Evolutionary conservation across 2,113 vertebrate genomes (phyloP), one percentile per base, ranked within the genome.

Genomic region (Rhynchomys soricoides): DNA sequence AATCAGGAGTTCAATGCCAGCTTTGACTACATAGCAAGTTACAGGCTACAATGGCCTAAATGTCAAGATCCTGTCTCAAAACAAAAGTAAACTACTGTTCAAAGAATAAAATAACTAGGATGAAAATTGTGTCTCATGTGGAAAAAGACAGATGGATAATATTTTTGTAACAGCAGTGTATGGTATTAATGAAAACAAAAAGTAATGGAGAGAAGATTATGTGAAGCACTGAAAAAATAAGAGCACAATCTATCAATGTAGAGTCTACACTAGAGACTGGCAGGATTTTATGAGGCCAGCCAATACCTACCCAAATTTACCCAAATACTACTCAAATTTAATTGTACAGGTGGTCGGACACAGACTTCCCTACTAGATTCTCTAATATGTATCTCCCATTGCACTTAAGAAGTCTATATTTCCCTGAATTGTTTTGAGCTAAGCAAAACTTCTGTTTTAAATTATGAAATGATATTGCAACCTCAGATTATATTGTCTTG

Each of bases 401-500:
- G 17, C 29, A 86, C 17, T 89, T 93, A 37, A 86, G 34, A 92
- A 95, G 93, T 94, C 83, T 74, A 81, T 43, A 89, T 86, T 88
- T 91, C 24, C n/a, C 48, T 73, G 57, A 94, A 29, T 82, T 96
- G 16, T 92, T 89, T 86, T 83, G 59, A 94, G 92, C 66, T 87
- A 86, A 95, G 29, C 29, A 85, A 79, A 90, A 88, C 15, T 90
- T 88, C 24, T 87, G 68, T 91, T 97, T 88, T 93, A 96, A 94
- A 40, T 91, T 92, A 48, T 57, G 52, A 97, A 43, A 2, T 89
- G 43, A 71, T 83, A 97, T 77, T 0, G 0, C 3, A 83, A 94
- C 4, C 50, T 89, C 98, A 95, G 97, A 96, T 97, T 96, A 92
- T 64, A 87, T 48, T 43, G 74, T 87, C 70, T 92, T 70, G 37